A percentile compares a stretch with the other conserved stretches of the same genome.
These are phyloP conservation scores for Drosophila seguyi DNA, from an alignment of 1,140 invertebrate species.

Conservation along the genomic window DNA sequence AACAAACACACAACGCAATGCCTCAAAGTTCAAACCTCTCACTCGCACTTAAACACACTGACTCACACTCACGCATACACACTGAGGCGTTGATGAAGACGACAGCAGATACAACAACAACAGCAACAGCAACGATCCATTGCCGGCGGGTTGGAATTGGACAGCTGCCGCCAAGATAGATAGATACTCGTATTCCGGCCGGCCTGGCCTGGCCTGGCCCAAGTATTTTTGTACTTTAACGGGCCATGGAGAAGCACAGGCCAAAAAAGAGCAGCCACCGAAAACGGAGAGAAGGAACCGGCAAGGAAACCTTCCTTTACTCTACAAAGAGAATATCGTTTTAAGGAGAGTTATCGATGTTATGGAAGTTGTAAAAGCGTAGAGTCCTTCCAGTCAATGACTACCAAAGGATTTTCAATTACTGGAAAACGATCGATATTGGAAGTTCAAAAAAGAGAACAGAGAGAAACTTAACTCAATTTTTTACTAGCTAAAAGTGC, in stretches of 20 bases:
- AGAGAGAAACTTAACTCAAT: background rate
- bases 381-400: background rate
- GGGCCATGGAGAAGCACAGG: constrained; percentile 52
- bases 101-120: constrained; percentile 37
- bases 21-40: constrained; percentile 45
- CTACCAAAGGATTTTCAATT: background rate
- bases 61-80: constrained; percentile 11
- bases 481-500: background rate
- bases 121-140: constrained; percentile 45
- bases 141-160: constrained; percentile 46
- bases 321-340: background rate
- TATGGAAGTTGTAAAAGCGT: background rate
- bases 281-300: background rate
- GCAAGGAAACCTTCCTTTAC: constrained; percentile 7
- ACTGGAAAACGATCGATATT: background rate
- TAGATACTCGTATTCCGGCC: constrained; percentile 42
- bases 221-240: constrained; percentile 70
- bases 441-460: no score
- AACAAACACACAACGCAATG: constrained; percentile 66
- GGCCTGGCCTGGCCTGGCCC: constrained; percentile 31
- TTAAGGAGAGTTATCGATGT: background rate
- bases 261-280: constrained; percentile 19
- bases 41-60: constrained; percentile 14
- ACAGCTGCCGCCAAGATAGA: constrained; percentile 71
- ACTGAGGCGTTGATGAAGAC: constrained; percentile 38